Conservation (phyloP, 2,888 invertebrate species). For the Calliscelio sp. region DNA sequence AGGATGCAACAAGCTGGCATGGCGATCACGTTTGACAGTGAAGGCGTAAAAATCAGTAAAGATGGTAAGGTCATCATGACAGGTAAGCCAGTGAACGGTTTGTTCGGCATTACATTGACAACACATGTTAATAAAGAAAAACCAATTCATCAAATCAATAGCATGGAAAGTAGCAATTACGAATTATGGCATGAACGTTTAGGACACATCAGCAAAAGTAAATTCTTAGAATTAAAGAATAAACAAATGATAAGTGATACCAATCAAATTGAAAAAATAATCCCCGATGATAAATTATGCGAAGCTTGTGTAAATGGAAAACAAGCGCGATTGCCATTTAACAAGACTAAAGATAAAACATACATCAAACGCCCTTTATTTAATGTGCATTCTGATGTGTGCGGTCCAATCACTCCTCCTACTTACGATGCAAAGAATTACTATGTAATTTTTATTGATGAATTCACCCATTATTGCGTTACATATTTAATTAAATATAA, state of each 20-base stretch:
- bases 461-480: slow-evolving; percentile 56
- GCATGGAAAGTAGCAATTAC: slow-evolving; percentile 4
- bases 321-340: slow-evolving; percentile 27
- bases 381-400: slow-evolving; percentile 55
- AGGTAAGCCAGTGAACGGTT: not conserved
- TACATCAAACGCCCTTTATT: slow-evolving; percentile 43
- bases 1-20: not conserved
- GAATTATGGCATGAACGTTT: slow-evolving; percentile 45
- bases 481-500: slow-evolving; percentile 38
- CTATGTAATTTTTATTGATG: slow-evolving; percentile 56
- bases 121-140: not conserved
- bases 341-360: slow-evolving; percentile 21
- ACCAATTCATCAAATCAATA: not conserved
- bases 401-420: slow-evolving; percentile 60
- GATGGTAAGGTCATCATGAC: not conserved
- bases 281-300: not conserved
- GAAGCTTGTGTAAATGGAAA: slow-evolving; percentile 39
- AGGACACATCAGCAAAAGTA: slow-evolving; percentile 39
- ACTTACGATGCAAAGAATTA: slow-evolving; percentile 63
- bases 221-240: slow-evolving; percentile 46
- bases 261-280: slow-evolving; percentile 30
- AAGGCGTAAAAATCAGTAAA: not conserved
- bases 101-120: not conserved
- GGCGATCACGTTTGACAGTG: not conserved
- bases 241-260: slow-evolving; percentile 22